phyloP scores from a whole-genome alignment of 1,140 invertebrate species.

The Panonychus citri region DNA sequence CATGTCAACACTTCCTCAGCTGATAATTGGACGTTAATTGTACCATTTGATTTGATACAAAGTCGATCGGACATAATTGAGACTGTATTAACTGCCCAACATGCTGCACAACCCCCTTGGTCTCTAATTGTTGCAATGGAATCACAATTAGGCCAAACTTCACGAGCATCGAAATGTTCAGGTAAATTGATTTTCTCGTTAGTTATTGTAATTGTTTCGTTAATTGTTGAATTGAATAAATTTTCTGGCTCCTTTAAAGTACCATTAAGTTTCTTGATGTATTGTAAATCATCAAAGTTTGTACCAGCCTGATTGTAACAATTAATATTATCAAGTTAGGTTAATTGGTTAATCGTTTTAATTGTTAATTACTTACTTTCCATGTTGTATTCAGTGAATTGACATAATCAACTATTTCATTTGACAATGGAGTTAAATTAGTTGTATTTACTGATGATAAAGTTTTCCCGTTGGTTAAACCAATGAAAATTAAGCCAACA shows the following conservation, averaged over 20 bases:
- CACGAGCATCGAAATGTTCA: conserved; percentile 50
- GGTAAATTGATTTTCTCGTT: conserved; percentile 32
- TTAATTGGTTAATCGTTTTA: neutral
- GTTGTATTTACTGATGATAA: no score
- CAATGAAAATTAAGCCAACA: no score
- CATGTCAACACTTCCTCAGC: conserved; percentile 71
- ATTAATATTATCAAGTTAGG: neutral
- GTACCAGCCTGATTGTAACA: neutral
- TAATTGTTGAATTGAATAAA: conserved; percentile 22
- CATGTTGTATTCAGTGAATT: neutral
- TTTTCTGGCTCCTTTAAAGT: conserved; percentile 27
- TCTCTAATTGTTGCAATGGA: neutral
- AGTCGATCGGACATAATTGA: conserved; percentile 74
- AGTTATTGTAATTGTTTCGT: conserved; percentile 20
- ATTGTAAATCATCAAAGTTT: conserved; percentile 19
- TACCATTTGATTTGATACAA: conserved; percentile 58
- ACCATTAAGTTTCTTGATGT: conserved; percentile 26
- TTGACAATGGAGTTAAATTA: no score
- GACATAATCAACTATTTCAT: neutral
- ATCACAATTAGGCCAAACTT: conserved; percentile 58
- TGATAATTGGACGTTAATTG: conserved; percentile 46
- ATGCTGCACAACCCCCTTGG: conserved; percentile 10
- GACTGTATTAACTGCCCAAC: conserved; percentile 66
- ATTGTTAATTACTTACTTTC: neutral
- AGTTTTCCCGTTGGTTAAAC: no score